Percentiles rank a stretch among this genome's conserved stretches.
Evolutionary conservation across 1,140 invertebrate genomes (phyloP).

Genomic region (Camponotus pennsylvanicus): DNA sequence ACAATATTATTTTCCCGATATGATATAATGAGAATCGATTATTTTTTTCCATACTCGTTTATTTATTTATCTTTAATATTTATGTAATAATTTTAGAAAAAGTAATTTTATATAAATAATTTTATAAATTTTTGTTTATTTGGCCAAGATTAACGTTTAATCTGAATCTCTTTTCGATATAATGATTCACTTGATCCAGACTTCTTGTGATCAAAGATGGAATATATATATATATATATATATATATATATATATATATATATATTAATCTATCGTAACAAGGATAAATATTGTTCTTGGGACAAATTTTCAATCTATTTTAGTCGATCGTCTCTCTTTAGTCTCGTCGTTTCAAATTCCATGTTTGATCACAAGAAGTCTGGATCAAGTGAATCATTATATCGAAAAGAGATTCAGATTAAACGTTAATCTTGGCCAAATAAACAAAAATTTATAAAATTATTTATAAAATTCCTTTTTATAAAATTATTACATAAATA

Average conservation of each 20-base stretch:
- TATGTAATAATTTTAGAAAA: too few species aligned
- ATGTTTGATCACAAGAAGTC: constrained; percentile 29
- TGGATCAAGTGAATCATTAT: background rate
- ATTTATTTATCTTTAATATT: too few species aligned
- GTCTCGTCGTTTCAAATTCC: constrained; percentile 45
- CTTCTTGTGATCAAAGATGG: too few species aligned
- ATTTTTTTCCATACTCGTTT: too few species aligned
- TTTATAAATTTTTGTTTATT: too few species aligned
- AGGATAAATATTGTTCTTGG: constrained; percentile 70
- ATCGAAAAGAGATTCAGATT: constrained; percentile 1
- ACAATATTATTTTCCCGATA: too few species aligned
- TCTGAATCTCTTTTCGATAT: too few species aligned
- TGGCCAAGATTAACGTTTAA: too few species aligned
- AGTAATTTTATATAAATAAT: too few species aligned
- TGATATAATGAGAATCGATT: too few species aligned
- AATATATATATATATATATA: background rate
- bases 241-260: too few species aligned
- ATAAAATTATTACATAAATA: background rate
- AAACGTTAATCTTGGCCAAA: background rate
- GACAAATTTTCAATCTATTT: constrained; percentile 65
- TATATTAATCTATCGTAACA: constrained; percentile 31
- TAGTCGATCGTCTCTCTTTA: constrained; percentile 5
- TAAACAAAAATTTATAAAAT: background rate
- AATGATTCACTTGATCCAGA: too few species aligned
- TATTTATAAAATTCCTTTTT: background rate